phyloP scores from a whole-genome alignment of 2,888 invertebrate genomes.

The Protodeltote pygarga region DNA sequence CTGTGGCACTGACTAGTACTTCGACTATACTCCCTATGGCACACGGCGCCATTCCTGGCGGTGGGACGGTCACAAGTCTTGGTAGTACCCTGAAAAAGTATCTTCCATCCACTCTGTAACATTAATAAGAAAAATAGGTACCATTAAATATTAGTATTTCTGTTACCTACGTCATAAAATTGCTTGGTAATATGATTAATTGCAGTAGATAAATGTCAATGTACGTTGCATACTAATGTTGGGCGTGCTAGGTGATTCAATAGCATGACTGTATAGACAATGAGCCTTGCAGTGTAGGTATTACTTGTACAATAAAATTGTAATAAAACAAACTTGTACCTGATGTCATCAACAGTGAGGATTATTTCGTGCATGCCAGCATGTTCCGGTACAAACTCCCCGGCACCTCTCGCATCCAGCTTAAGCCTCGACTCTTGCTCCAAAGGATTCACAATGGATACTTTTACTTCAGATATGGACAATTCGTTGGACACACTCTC shows the following conservation, averaged over 20 bases:
- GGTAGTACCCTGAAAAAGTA: conserved; percentile 96
- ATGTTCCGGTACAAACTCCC: conserved; percentile 94
- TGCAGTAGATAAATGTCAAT: conserved; percentile 1
- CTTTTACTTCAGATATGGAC: conserved; percentile 90
- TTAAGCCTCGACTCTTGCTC: conserved; percentile 89
- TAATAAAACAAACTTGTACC: conserved; percentile 60
- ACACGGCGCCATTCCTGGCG: conserved; percentile 98
- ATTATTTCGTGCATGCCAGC: conserved; percentile 96
- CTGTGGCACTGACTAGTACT: conserved; percentile 95
- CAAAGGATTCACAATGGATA: conserved; percentile 92
- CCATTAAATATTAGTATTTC: not conserved
- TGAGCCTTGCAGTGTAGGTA: conserved; percentile 19
- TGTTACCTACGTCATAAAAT: not conserved
- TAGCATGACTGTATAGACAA: not conserved
- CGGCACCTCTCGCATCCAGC: conserved; percentile 91
- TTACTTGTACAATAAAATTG: conserved; percentile 8
- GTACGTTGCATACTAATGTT: conserved; percentile 4
- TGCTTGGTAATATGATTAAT: conserved; percentile 3
- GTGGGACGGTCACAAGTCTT: conserved; percentile 94
- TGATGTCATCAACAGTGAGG: conserved; percentile 88
- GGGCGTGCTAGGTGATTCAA: conserved; percentile 8
- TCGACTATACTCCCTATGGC: conserved; percentile 98
- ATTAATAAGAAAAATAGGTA: not conserved
- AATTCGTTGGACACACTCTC: conserved; percentile 90
- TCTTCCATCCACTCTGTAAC: conserved; percentile 84